Evolutionary conservation across 2,113 vertebrate genomes (phyloP).

Genomic region (Phyllopteryx taeniolatus): DNA sequence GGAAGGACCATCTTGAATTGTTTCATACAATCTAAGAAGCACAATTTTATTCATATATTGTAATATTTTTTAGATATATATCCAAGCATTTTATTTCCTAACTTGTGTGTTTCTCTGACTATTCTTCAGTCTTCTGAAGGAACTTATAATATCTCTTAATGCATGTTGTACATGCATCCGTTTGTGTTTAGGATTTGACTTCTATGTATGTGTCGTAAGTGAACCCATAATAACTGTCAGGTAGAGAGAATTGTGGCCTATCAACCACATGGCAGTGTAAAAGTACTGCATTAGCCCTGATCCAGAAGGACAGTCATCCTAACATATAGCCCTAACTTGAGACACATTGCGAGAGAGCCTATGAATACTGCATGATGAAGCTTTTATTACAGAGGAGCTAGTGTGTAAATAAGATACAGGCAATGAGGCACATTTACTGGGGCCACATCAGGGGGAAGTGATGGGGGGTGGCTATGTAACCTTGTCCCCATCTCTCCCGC

Average conservation of each 20-base stretch:
- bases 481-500: constrained; percentile 63
- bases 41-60: not conserved
- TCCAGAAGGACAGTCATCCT: constrained; percentile 44
- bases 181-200: constrained; percentile 14
- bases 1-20: not conserved
- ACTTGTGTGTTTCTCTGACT: not conserved
- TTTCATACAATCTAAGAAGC: not conserved
- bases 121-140: not conserved
- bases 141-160: not conserved
- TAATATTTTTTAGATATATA: not conserved
- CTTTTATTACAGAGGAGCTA: constrained; percentile 69
- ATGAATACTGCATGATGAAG: constrained; percentile 77
- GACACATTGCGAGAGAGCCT: constrained; percentile 55
- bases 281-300: constrained; percentile 59
- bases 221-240: constrained; percentile 29
- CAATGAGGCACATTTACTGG: constrained; percentile 68
- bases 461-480: constrained; percentile 60
- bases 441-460: constrained; percentile 73
- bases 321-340: constrained; percentile 51
- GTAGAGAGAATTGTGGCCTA: constrained; percentile 26
- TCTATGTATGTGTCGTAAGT: constrained; percentile 21
- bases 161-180: not conserved
- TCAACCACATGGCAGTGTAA: constrained; percentile 54
- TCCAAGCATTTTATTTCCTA: not conserved
- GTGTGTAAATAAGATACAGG: constrained; percentile 73